Evolutionary conservation across 2,113 vertebrate genomes (phyloP).

Genomic region (Mohoua ochrocephala): DNA sequence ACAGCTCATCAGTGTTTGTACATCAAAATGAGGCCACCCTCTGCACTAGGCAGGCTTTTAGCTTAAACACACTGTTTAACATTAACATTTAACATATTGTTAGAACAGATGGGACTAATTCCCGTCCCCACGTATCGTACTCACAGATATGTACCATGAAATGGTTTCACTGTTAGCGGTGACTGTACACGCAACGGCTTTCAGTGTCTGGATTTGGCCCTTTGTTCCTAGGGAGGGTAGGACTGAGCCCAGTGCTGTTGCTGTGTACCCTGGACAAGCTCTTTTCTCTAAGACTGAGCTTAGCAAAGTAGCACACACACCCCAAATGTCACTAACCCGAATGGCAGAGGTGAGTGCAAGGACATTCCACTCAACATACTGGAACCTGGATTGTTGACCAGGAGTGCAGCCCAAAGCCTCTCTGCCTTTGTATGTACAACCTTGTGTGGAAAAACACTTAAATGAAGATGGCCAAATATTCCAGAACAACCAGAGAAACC

Average conservation of each 20-base stretch:
- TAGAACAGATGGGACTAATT: slow-evolving; percentile 9
- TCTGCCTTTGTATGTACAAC: background rate
- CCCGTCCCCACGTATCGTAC: background rate
- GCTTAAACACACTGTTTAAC: background rate
- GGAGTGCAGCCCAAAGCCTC: background rate
- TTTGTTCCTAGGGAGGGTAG: background rate
- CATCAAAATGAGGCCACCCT: background rate
- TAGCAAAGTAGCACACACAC: background rate
- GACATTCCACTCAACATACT: background rate
- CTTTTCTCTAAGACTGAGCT: background rate
- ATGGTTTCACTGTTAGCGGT: background rate
- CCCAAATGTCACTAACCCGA: background rate
- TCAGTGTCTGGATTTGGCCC: background rate
- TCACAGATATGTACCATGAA: background rate
- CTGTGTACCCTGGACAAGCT: background rate
- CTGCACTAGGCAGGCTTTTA: background rate
- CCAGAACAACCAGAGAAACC: background rate
- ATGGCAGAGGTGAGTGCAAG: background rate
- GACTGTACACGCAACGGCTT: background rate
- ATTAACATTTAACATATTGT: background rate
- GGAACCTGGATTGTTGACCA: background rate
- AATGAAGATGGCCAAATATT: background rate
- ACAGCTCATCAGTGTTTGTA: background rate
- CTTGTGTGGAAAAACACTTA: background rate
- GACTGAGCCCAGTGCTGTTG: background rate